These are phyloP conservation scores for Tetraneura akinire DNA, from an alignment of 1,140 invertebrate genomes.

Conservation along the genomic window DNA sequence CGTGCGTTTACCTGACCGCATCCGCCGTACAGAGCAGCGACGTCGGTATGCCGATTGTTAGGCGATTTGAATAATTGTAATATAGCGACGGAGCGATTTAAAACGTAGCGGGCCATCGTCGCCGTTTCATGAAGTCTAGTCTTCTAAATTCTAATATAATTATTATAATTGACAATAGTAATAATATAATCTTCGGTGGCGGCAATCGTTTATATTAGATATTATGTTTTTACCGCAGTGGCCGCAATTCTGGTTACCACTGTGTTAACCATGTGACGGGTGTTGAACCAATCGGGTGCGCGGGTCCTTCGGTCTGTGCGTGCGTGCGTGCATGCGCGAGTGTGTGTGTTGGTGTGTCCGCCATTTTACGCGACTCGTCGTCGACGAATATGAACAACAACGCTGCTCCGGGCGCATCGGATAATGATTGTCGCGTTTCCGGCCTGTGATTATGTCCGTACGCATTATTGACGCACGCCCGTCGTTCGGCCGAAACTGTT, in stretches of 20 bases:
- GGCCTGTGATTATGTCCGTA: slow-evolving; percentile 51
- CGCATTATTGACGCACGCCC: slow-evolving; percentile 38
- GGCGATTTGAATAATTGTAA: not conserved
- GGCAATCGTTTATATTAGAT: slow-evolving; percentile 7
- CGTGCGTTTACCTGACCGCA: not conserved
- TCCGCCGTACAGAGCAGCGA: not conserved
- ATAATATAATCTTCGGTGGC: not conserved
- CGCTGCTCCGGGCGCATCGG: slow-evolving; percentile 50
- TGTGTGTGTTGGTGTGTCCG: slow-evolving; percentile 60
- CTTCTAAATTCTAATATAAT: not conserved
- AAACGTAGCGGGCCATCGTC: slow-evolving; percentile 5
- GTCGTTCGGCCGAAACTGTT: slow-evolving; percentile 46
- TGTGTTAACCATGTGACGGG: slow-evolving; percentile 51
- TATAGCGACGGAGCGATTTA: not conserved
- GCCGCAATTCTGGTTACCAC: slow-evolving; percentile 50
- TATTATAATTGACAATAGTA: too few relatives aligned
- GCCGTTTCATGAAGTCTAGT: too few relatives aligned
- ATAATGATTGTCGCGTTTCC: slow-evolving; percentile 50
- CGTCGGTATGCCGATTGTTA: not conserved
- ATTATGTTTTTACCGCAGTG: slow-evolving; percentile 49
- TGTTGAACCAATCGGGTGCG: slow-evolving; percentile 48
- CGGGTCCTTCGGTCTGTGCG: slow-evolving; percentile 43
- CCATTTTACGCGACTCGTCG: slow-evolving; percentile 72
- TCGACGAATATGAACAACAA: slow-evolving; percentile 49
- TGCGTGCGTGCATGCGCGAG: slow-evolving; percentile 38